Conservation (phyloP, 1,140 invertebrate genomes). For the Drosophila dunni region DNA sequence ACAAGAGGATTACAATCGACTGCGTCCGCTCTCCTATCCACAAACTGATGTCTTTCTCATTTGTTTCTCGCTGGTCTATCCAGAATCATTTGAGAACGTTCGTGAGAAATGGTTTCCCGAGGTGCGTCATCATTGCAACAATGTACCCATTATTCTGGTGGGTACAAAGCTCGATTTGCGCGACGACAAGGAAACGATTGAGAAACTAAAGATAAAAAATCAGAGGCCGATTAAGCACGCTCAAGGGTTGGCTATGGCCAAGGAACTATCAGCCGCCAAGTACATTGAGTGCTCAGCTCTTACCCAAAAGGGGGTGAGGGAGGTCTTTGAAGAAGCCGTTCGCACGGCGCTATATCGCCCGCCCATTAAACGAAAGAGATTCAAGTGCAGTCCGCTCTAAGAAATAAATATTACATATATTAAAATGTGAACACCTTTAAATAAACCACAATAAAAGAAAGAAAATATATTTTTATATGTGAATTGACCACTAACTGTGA, state of each 20-base stretch:
- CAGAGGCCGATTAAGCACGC: conserved; percentile 98
- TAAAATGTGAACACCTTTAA: too few relatives aligned
- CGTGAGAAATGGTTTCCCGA: conserved; percentile 98
- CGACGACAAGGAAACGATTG: conserved; percentile 98
- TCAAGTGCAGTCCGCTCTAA: conserved; percentile 91
- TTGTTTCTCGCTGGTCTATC: conserved; percentile 99
- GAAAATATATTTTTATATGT: too few relatives aligned
- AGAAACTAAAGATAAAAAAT: conserved; percentile 98
- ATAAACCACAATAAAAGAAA: too few relatives aligned
- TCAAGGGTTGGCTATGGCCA: conserved; percentile 98
- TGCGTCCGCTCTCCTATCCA: conserved; percentile 97
- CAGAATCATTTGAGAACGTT: conserved; percentile 99
- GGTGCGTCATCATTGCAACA: conserved; percentile 95
- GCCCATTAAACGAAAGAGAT: conserved; percentile 87
- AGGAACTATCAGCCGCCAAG: conserved; percentile 99
- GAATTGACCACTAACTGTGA: too few relatives aligned
- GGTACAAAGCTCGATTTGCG: conserved; percentile 97
- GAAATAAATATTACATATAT: background rate
- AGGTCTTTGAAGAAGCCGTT: conserved; percentile 99
- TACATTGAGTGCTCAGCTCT: conserved; percentile 98
- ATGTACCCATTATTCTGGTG: conserved; percentile 94
- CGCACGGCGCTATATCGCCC: conserved; percentile 97
- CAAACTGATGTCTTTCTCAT: conserved; percentile 99
- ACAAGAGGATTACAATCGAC: conserved; percentile 97
- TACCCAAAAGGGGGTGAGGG: conserved; percentile 99